Evolutionary conservation across 2,888 invertebrate genomes (phyloP).

Genomic region (Drosophila setosimentum): DNA sequence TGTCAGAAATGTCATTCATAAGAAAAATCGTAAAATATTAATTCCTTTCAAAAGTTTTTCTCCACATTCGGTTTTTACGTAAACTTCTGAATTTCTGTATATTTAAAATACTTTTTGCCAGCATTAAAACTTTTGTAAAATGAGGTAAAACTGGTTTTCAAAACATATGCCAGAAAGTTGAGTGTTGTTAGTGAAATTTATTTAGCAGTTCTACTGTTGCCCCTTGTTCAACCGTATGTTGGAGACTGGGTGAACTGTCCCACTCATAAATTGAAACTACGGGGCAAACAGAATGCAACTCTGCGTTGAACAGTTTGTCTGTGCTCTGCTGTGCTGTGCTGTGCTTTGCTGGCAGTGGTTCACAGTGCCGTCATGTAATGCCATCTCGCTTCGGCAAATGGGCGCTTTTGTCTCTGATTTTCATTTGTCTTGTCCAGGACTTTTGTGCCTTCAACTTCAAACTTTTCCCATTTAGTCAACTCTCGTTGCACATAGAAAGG

Average conservation of each 20-base stretch:
- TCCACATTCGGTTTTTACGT: background rate
- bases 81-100: background rate
- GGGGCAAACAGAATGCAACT: constrained; percentile 34
- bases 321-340: background rate
- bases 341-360: constrained; percentile 5
- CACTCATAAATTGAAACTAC: constrained; percentile 39
- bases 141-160: constrained; percentile 17
- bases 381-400: constrained; percentile 29
- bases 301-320: constrained; percentile 19
- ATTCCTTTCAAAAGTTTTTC: background rate
- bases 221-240: constrained; percentile 5
- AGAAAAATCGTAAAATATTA: background rate
- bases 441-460: constrained; percentile 76
- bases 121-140: constrained; percentile 9
- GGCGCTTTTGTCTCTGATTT: constrained; percentile 51
- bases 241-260: background rate
- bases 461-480: constrained; percentile 80
- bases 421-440: constrained; percentile 73
- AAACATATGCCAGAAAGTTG: constrained; percentile 31
- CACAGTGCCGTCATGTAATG: constrained; percentile 5
- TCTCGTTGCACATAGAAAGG: constrained; percentile 42
- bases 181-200: constrained; percentile 36
- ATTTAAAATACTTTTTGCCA: constrained; percentile 2
- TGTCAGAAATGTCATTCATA: background rate
- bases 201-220: constrained; percentile 16